phyloP scores from a whole-genome alignment of 2,113 vertebrate species.

The Ahaetulla prasina region DNA sequence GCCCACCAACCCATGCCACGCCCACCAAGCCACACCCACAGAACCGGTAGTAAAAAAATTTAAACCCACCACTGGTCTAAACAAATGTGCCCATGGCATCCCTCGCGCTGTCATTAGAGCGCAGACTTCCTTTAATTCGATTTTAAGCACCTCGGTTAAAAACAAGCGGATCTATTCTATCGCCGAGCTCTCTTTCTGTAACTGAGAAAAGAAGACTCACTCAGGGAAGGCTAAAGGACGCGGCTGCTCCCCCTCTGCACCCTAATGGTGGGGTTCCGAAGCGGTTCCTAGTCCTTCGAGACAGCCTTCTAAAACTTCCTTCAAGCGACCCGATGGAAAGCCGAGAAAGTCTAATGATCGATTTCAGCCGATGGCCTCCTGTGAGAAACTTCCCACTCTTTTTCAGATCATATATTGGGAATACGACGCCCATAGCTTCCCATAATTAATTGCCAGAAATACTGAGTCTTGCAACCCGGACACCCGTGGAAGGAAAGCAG shows the following conservation, averaged over 20 bases:
- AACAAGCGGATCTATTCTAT: not conserved
- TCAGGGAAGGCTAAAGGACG: not conserved
- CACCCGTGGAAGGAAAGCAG: not conserved
- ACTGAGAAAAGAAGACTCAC: not conserved
- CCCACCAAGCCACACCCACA: no score
- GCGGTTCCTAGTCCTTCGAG: not conserved
- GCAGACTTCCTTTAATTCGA: not conserved
- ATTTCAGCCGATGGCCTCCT: not conserved
- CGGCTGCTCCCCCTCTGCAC: no score
- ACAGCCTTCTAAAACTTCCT: not conserved
- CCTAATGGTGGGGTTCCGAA: not conserved
- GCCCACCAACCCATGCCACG: no score
- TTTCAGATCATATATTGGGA: not conserved
- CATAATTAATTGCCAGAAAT: not conserved
- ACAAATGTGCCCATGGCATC: not conserved
- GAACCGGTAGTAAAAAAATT: no score
- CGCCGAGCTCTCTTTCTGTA: not conserved
- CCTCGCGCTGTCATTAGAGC: not conserved
- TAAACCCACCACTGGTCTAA: no score
- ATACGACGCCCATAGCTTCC: not conserved
- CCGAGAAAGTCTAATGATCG: not conserved
- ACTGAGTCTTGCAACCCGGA: not conserved
- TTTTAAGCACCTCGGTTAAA: not conserved
- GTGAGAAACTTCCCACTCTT: not conserved
- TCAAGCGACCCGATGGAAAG: not conserved